These are phyloP conservation scores for Beris morrisii DNA, from an alignment of 2,888 invertebrate genomes.

Conservation along the genomic window DNA sequence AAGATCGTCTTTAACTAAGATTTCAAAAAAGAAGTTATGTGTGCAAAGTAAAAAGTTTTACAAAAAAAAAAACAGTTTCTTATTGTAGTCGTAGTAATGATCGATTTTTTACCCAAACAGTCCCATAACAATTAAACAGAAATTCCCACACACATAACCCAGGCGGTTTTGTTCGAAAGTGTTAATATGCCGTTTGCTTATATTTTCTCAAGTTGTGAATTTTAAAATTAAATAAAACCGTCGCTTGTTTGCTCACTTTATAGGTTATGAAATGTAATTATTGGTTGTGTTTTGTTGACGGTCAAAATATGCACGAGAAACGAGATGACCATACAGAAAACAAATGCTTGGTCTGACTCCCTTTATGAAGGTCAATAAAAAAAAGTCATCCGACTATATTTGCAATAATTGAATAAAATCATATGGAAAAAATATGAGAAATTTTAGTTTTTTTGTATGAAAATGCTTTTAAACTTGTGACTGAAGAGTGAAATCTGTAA, in stretches of 20 bases:
- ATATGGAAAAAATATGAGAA: too few species aligned
- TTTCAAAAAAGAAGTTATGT: neutral
- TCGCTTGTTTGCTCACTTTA: constrained; percentile 37
- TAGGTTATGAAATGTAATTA: constrained; percentile 39
- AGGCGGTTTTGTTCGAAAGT: neutral
- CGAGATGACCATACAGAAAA: too few species aligned
- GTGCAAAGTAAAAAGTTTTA: neutral
- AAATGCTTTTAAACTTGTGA: too few species aligned
- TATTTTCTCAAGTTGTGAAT: constrained; percentile 27
- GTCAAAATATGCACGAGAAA: constrained; percentile 15
- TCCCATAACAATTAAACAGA: constrained; percentile 24
- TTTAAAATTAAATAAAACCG: constrained; percentile 33
- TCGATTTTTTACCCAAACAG: neutral
- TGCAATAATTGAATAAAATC: too few species aligned
- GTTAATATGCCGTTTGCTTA: constrained; percentile 33
- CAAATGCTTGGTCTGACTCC: too few species aligned
- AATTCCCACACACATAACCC: constrained; percentile 14
- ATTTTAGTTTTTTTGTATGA: too few species aligned
- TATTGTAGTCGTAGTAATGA: neutral
- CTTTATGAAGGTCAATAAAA: too few species aligned
- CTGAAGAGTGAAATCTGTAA: too few species aligned
- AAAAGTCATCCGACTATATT: too few species aligned
- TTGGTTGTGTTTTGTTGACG: constrained; percentile 33
- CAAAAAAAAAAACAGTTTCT: constrained; percentile 10
- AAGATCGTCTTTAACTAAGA: constrained; percentile 7